Evolutionary conservation across 2,797 vertebrate species (phyloP), one percentile per base, ranked within the genome.

Genomic region (Anabacerthia variegaticeps): DNA sequence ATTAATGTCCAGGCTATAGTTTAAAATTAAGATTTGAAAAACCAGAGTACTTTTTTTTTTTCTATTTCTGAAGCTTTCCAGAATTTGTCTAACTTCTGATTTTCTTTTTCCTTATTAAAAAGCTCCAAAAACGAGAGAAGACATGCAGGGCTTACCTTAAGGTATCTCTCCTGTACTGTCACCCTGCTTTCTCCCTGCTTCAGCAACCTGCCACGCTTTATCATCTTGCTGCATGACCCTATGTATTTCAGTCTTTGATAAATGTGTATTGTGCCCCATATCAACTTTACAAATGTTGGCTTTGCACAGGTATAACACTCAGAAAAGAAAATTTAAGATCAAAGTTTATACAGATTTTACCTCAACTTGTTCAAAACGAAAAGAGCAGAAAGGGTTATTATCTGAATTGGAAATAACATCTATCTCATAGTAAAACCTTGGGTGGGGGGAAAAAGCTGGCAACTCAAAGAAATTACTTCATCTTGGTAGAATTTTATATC

Each of bases 71-170:
- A 94, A 93, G 63, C 77, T 96, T 97, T 97, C 77, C 91, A 78
- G 92, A 97, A 92, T 97, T 75, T 97, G 92, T 98, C 98, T 98
- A 98, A 98, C 97, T 94, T 98, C 89, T 98, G 96, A 95, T 98
- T 98, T 98, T 98, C 97, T 98, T 98, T 97, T 98, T 98, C 98
- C 97, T 98, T 97, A 98, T 97, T 98, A 98, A 99, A 99, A 99
- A 99, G 99, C 99, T 99, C 98, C 99, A 99, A 99, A 99, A 99
- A 98, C 99, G 99, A 98, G 99, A 99, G 98, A 99, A 99, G 99
- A 99, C 99, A 98, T 99, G 99, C 99, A 99, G 99, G 98, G 99
- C 99, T 98, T 99, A 99, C 98, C 99, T 99, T 99, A 99, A 99
- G 99, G 99, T 99, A 99, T 98, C 98, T 99, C 98, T 98, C 98